phyloP scores from a whole-genome alignment of 2,797 vertebrate genomes.

The Parauchenoglanis ngamensis region DNA sequence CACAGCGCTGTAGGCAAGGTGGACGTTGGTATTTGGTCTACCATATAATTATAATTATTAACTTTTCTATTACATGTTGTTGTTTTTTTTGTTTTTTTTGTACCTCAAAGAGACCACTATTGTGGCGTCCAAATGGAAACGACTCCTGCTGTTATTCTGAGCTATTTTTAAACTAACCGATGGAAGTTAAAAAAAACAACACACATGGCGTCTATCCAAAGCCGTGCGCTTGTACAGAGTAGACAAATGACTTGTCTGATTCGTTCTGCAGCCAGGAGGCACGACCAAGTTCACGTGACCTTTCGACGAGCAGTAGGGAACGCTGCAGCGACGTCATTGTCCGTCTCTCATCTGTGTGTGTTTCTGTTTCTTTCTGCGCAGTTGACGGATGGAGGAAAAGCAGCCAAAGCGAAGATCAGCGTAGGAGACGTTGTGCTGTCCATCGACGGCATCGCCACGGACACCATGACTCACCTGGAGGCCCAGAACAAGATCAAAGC shows the following conservation, averaged over 20 bases:
- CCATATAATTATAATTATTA: constrained; percentile 21
- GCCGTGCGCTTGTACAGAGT: constrained; percentile 21
- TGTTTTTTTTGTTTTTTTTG: neutral
- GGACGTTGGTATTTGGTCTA: neutral
- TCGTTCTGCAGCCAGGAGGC: neutral
- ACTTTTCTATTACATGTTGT: neutral
- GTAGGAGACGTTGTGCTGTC: constrained; percentile 91
- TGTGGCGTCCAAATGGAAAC: neutral
- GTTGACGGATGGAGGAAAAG: constrained; percentile 93
- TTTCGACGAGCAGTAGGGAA: neutral
- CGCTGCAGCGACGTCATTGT: neutral
- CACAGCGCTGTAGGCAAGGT: neutral
- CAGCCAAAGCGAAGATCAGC: constrained; percentile 83
- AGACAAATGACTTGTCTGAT: constrained; percentile 19
- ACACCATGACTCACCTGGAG: constrained; percentile 94
- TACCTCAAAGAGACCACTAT: constrained; percentile 22
- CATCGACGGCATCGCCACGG: constrained; percentile 89
- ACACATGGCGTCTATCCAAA: constrained; percentile 15
- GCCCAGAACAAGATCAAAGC: constrained; percentile 99
- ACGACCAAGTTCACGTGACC: neutral
- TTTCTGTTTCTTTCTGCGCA: constrained; percentile 61
- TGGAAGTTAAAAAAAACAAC: constrained; percentile 27
- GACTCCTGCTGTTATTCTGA: constrained; percentile 15
- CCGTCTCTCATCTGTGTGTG: constrained; percentile 26
- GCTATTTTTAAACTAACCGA: constrained; percentile 38